phyloP scores from a whole-genome alignment of 1,140 invertebrate genomes.

The Coptotermes formosanus region DNA sequence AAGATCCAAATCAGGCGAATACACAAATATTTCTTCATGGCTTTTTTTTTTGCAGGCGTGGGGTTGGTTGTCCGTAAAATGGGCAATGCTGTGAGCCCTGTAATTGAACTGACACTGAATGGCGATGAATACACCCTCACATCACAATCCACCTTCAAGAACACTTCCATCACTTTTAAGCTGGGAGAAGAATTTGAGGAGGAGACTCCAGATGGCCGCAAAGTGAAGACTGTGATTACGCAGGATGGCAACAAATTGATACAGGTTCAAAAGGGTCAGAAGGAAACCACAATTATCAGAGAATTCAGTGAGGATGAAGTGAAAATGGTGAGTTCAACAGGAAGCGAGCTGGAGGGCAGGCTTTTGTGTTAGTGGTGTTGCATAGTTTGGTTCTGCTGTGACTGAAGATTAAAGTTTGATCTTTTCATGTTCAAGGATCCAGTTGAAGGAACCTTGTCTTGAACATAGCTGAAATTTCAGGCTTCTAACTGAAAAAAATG shows the following conservation, averaged over 20 bases:
- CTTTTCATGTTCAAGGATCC: not conserved
- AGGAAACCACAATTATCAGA: slow-evolving; percentile 61
- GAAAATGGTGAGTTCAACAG: not conserved
- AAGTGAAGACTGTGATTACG: slow-evolving; percentile 68
- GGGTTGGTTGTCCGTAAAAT: slow-evolving; percentile 72
- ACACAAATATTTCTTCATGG: not conserved
- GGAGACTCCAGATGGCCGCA: slow-evolving; percentile 78
- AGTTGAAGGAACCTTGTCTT: too few species aligned
- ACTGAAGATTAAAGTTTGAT: not conserved
- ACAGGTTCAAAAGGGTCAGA: slow-evolving; percentile 65
- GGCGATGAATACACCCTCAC: slow-evolving; percentile 70
- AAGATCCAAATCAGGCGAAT: too few species aligned
- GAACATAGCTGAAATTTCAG: too few species aligned
- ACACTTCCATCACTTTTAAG: slow-evolving; percentile 72
- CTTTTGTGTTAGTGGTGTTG: too few species aligned
- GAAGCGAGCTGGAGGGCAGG: too few species aligned
- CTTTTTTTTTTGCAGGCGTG: slow-evolving; percentile 62
- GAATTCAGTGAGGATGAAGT: slow-evolving; percentile 57
- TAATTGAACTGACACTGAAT: slow-evolving; percentile 67
- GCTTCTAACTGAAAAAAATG: too few species aligned
- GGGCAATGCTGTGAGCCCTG: slow-evolving; percentile 69
- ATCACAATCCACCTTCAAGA: slow-evolving; percentile 83
- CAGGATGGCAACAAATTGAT: slow-evolving; percentile 67
- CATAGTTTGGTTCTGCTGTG: too few species aligned
- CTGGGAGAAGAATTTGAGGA: slow-evolving; percentile 81